A percentile compares a stretch with the other conserved stretches of the same genome.
Evolutionary conservation across 2,888 invertebrate species (phyloP).

Genomic region (Crioceris asparagi): DNA sequence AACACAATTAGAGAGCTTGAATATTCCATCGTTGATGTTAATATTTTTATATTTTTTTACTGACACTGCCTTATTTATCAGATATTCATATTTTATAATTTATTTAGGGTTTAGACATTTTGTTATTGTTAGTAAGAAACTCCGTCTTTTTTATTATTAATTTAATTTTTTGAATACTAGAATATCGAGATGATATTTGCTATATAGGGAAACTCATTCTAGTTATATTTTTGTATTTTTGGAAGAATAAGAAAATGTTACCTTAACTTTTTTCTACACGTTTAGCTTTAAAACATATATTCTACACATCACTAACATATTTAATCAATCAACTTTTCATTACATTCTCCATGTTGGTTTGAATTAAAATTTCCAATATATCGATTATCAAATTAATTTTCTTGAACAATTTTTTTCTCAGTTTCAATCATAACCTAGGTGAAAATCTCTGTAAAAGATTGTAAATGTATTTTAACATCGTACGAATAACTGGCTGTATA

Average conservation of each 20-base stretch:
- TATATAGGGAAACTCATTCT: background rate
- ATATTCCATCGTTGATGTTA: slow-evolving; percentile 4
- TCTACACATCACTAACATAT: no score
- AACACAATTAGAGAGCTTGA: slow-evolving; percentile 2
- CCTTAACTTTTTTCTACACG: background rate
- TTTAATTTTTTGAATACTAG: background rate
- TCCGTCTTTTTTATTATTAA: background rate
- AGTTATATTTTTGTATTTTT: slow-evolving; percentile 3
- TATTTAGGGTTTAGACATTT: background rate
- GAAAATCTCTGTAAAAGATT: no score
- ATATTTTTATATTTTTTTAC: slow-evolving; percentile 13
- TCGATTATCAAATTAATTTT: no score
- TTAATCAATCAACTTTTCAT: no score
- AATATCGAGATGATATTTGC: background rate
- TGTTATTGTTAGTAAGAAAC: slow-evolving; percentile 1
- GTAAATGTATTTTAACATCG: no score
- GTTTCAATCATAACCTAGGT: no score
- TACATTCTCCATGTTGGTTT: no score
- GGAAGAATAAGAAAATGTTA: slow-evolving; percentile 3
- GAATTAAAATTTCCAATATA: no score
- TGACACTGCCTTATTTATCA: slow-evolving; percentile 19
- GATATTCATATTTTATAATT: slow-evolving; percentile 6
- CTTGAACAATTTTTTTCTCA: no score
- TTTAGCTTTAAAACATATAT: slow-evolving; percentile 3
- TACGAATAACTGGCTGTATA: no score